Percentiles rank a stretch among this genome's conserved stretches.
phyloP scores from a whole-genome alignment of 1,140 invertebrate species.

The Lethrus apterus region DNA sequence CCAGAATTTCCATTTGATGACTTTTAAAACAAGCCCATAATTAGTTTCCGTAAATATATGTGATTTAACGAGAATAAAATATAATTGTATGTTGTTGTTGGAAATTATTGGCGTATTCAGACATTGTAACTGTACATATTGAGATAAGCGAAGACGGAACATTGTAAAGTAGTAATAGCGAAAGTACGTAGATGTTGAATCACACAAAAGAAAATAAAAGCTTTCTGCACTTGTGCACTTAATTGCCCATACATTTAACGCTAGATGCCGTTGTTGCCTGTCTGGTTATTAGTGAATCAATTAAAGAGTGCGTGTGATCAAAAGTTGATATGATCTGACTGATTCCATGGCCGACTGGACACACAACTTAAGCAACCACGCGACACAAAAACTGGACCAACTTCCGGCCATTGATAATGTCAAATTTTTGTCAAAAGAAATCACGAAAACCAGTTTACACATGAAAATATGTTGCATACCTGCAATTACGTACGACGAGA shows the following conservation, averaged over 20 bases:
- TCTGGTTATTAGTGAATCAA: background rate
- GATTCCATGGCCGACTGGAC: background rate
- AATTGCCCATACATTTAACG: slow-evolving; percentile 5
- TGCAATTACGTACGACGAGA: background rate
- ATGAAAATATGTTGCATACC: background rate
- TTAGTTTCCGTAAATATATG: too few relatives aligned
- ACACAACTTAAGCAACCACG: slow-evolving; percentile 1
- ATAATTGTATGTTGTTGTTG: too few relatives aligned
- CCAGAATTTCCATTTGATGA: too few relatives aligned
- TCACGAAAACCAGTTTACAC: slow-evolving; percentile 3
- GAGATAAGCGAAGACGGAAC: too few relatives aligned
- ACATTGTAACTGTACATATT: too few relatives aligned
- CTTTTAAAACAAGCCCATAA: too few relatives aligned
- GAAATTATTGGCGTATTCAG: too few relatives aligned
- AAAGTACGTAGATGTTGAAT: too few relatives aligned
- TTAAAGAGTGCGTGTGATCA: background rate
- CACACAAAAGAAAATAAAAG: too few relatives aligned
- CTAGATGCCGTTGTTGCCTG: background rate
- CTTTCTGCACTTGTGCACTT: slow-evolving; percentile 1
- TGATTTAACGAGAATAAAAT: too few relatives aligned
- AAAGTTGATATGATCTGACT: background rate
- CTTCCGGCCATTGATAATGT: slow-evolving; percentile 4
- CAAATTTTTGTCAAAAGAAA: slow-evolving; percentile 6
- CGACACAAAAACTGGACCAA: background rate
- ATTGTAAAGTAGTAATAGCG: too few relatives aligned